Base-by-base conservation (phyloP, 2,888 invertebrate species). In the Lampropteryx suffumata region DNA sequence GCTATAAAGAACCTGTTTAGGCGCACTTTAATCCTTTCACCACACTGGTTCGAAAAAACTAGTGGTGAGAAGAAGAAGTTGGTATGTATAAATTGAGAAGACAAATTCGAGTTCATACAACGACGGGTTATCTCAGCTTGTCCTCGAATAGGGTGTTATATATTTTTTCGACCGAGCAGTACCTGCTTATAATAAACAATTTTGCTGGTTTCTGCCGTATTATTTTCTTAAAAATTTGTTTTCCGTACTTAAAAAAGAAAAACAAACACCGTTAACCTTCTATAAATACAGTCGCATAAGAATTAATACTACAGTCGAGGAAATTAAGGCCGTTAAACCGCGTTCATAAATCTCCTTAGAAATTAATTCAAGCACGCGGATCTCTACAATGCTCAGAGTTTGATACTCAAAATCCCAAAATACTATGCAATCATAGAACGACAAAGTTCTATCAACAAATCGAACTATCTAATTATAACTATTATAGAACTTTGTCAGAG, bases 401-500 rank as follows among this genome's bases (percentile, higher is more conserved):
- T 61, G 55, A 43, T 52, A 57, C 49, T 59, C 65, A 69, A 71
- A 62, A 54, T 71, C 73, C 73, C 59, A 71, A 77, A 79, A 79
- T 76, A 76, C 60, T 57, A 49, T 46, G 26, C 21, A 27, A 49
- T 11, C 17, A 52, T 42, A 71, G 46, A 48, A 28, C 54, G 70
- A 70, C 64, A 75, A 47, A 52, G 69, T 71, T 65, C 59, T 52
- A 76, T 67, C 55, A 54, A 37, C 13, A 50, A 58, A 53, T 51
- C 55, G 58, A 64, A 63, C 59, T 55, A 42, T 47, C 42, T 39
- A 54, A 45, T 42, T 49, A 59, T 61, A 61, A 65, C 55, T 64
- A 29, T 21, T 70, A 60, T 69, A 51, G 69, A 73, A 80, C 79
- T 70, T 56, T 73, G 71, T 79, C 78, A 51, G 57, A 72, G 50